phyloP scores from a whole-genome alignment of 1,140 invertebrate genomes.

The Neoseiulus cucumeris region DNA sequence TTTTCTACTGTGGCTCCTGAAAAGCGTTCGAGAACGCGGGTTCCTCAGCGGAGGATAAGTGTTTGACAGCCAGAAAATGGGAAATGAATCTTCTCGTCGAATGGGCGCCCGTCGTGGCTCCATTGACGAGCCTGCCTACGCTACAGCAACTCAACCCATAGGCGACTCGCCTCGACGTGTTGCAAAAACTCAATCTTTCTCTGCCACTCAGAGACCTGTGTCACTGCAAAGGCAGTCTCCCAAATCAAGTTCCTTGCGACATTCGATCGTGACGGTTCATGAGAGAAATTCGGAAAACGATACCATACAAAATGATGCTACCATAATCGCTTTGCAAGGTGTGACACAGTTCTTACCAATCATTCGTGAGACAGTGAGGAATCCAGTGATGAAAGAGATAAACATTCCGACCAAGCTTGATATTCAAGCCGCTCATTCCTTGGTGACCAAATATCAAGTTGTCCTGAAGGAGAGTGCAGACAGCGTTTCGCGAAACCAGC shows the following conservation, averaged over 20 bases:
- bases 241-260: background rate
- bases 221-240: background rate
- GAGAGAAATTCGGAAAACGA: background rate
- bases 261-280: background rate
- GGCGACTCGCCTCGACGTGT: background rate
- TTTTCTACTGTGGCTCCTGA: too few species aligned
- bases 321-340: background rate
- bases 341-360: background rate
- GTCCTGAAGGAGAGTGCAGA: background rate
- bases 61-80: too few species aligned
- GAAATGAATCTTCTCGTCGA: too few species aligned
- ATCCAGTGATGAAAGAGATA: background rate
- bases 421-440: background rate
- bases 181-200: background rate
- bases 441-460: background rate
- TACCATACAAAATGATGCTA: background rate
- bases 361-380: background rate
- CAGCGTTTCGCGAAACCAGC: background rate
- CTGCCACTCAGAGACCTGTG: background rate
- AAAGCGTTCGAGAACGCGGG: too few species aligned
- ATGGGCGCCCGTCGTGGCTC: too few species aligned
- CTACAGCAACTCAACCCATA: background rate
- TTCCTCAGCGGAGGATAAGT: too few species aligned
- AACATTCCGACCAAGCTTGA: background rate
- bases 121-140: background rate